These are phyloP conservation scores for Gobio occitaniae DNA, from an alignment of 2,797 vertebrate species.

Conservation along the genomic window DNA sequence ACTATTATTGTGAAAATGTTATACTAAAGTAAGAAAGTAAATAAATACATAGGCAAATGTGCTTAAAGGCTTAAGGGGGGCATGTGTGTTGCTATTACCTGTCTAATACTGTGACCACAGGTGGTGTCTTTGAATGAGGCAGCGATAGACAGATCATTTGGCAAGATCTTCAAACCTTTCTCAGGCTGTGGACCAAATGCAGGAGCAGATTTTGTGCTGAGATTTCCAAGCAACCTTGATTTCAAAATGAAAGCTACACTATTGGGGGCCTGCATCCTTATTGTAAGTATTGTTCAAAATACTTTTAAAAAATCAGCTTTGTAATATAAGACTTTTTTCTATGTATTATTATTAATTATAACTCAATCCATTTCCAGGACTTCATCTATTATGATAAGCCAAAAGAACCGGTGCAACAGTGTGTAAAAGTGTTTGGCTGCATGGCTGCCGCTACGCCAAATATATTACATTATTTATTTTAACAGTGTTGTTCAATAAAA, in stretches of 20 bases:
- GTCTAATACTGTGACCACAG: not conserved
- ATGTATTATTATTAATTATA: not conserved
- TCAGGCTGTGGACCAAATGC: not conserved
- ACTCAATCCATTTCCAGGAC: not conserved
- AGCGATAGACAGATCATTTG: not conserved
- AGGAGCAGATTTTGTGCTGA: not conserved
- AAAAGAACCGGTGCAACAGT: not conserved
- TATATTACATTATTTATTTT: no score
- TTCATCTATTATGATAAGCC: not conserved
- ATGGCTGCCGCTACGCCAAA: no score
- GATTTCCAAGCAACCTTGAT: not conserved
- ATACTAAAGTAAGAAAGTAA: no score
- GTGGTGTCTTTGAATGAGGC: not conserved
- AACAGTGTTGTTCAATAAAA: no score
- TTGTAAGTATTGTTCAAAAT: not conserved
- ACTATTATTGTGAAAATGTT: not conserved
- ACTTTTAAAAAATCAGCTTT: not conserved
- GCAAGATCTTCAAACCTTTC: not conserved
- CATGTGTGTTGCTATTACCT: not conserved
- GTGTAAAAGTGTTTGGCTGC: no score
- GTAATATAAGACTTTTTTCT: not conserved
- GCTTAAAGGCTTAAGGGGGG: no score
- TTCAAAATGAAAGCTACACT: slow-evolving; percentile 19
- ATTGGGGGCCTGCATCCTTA: slow-evolving; percentile 13
- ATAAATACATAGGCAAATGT: no score